Evolutionary conservation across 2,888 invertebrate genomes (phyloP), one percentile per base, ranked within the genome.

Genomic region (Melanostoma scalare): DNA sequence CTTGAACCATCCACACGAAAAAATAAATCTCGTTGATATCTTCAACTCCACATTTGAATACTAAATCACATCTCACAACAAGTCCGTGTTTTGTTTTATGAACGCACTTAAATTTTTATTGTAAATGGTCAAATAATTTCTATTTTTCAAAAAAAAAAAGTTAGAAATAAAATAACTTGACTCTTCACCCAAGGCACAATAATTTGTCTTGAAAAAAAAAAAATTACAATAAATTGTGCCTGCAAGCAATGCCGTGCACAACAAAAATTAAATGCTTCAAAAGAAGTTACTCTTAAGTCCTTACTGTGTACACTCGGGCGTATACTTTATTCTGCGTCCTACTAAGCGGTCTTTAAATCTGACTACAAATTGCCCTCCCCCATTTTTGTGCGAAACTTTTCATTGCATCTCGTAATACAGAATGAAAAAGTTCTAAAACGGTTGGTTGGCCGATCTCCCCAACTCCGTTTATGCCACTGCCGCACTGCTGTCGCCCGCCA

Each of bases 291-390:
- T 38, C 10, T 42, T 9, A 61, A 61, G 44, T 33, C 52, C 63
- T 33, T 20, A 67, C 35, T 53, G 6, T 40, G 46, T 68, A 60
- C 61, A 78, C 71, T 74, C 74, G 52, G 71, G 71, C 84, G 65
- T 79, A 74, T 79, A 63, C 74, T 78, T 79, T 74, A 50, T 65
- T 58, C 63, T 53, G 60, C 31, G 40, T 60, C 53, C 31, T 50
- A 55, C 58, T 58, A 48, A 60, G 36, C 40, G 38, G 31, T 80
- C 46, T 44, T 74, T 58, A 74, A 74, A 74, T 80, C 69, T 80
- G 50, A 63, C 79, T 74, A 74, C 74, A 74, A 80, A 80, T 80
- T 71, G 75, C 65, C 71, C 58, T 52, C 55, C 40, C 65, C 60
- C 58, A 67, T 81, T 40, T 67, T 67, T 67, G 20, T 53, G 20